Evolutionary conservation across 2,113 vertebrate genomes (phyloP), one percentile per base, ranked within the genome.

Genomic region (Dendropsophus ebraccatus): DNA sequence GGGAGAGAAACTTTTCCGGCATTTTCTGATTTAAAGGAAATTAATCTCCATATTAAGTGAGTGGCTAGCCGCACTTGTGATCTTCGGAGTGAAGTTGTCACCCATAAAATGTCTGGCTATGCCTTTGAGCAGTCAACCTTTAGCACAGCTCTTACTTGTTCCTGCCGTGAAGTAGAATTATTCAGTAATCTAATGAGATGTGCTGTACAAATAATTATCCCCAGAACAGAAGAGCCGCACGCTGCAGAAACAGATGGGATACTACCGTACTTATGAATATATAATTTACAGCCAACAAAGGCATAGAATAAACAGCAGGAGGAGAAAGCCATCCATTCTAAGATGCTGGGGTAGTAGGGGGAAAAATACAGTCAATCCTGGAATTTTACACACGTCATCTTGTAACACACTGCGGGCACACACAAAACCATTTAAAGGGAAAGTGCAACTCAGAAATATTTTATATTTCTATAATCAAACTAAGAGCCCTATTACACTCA

Each of bases 11-110:
- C 56, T 54, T 77, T n/a, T 76, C 41, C 56, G 45, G 72, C 12
- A n/a, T 77, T 88, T n/a, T 84, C 37, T 56, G 67, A 88, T 89
- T 89, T 81, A 87, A 79, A 83, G 85, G 82, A 88, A 72, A 86
- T 85, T 87, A 87, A 87, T 89, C 85, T 88, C 23, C 76, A 82
- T 83, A 69, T 81, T 86, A 87, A 87, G 74, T 84, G 83, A 84
- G 83, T 88, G 86, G 45, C 80, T 82, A 79, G 49, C 78, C 67
- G 78, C n/a, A 72, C 73, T 85, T 75, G 54, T 45, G 81, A 80
- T 85, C 70, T 83, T 82, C 30, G 41, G 70, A 87, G 74, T 21
- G 45, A 85, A 85, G 16, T 87, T 85, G 79, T 65, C 77, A 25
- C 47, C 84, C 21, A 84, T 65, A 86, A 19, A 75, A 49, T 14